Base-by-base conservation (phyloP, 2,797 vertebrate genomes). In the Sebastes dallii region DNA sequence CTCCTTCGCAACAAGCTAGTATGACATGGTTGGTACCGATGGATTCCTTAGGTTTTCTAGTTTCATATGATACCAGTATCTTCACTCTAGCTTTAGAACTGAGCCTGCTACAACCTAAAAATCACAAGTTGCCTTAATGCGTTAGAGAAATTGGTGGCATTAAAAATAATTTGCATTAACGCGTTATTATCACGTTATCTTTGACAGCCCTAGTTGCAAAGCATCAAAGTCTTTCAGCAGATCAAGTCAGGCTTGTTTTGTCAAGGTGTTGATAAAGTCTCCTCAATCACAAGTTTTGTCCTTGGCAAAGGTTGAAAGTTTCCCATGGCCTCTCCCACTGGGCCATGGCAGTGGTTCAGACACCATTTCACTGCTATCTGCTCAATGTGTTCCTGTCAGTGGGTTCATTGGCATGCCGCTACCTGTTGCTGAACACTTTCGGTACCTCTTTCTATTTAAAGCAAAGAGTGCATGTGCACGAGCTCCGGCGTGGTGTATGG, bases 371-470 rank as follows among this genome's bases (percentile, higher is more conserved):
- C 55, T 34, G 80, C 82, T 90, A 89, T 92, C 86, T 90, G 59
- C 75, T 74, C 67, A 66, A 77, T 60, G 86, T 91, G 79, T 76
- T 75, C 55, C 84, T 82, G 90, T 87, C 82, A 86, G 58, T 46
- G 89, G 86, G 89, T 80, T 83, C 90, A 73, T 3, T 29, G 55
- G 80, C 88, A 42, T 79, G 82, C 83, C 82, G 74, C 61, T 79
- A 82, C 90, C 86, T 86, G 88, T 29, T 90, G 82, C 80, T 64
- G 60, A 88, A 88, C 85, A 74, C 81, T 75, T 80, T 71, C 54
- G 8, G 55, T 72, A 87, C 80, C 67, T 75, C 76, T 11, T 55
- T 83, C 88, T 94, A 93, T 94, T 91, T 92, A 80, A 86, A 86
- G 90, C 72, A 46, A 36, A 65, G 66, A 32, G 55, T 74, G 46